Percentiles rank a stretch among this genome's conserved stretches.
Conservation (phyloP, 2,113 vertebrate species). For the Meleagris gallopavo region DNA sequence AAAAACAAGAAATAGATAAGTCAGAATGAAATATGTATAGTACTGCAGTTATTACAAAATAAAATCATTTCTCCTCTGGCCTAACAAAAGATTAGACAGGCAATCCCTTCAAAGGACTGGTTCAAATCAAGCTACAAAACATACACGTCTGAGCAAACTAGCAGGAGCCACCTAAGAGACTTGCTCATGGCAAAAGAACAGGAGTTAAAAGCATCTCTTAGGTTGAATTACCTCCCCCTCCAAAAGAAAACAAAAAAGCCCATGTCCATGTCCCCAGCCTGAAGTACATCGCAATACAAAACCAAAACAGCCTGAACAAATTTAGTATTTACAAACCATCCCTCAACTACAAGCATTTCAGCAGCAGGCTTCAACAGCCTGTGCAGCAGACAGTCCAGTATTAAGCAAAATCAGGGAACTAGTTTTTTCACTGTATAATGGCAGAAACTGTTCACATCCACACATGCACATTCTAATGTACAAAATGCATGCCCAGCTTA, state of each 20-base stretch:
- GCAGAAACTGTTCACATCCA: neutral
- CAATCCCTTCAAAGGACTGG: neutral
- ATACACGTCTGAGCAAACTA: neutral
- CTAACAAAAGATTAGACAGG: neutral
- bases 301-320: neutral
- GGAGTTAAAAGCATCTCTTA: neutral
- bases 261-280: neutral
- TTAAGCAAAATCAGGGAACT: neutral
- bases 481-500: neutral
- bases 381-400: neutral
- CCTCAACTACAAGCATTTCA: neutral
- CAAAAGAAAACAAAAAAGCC: neutral
- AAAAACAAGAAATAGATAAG: constrained; percentile 24
- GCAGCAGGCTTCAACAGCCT: neutral
- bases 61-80: neutral
- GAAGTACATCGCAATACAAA: neutral
- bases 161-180: neutral
- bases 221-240: neutral
- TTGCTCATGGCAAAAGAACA: neutral
- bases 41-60: neutral
- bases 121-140: neutral
- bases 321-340: neutral
- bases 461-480: neutral
- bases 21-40: constrained; percentile 17
- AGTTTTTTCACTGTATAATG: neutral